Conservation (phyloP, 2,888 invertebrate genomes). For the Drosophila percnosoma region DNA sequence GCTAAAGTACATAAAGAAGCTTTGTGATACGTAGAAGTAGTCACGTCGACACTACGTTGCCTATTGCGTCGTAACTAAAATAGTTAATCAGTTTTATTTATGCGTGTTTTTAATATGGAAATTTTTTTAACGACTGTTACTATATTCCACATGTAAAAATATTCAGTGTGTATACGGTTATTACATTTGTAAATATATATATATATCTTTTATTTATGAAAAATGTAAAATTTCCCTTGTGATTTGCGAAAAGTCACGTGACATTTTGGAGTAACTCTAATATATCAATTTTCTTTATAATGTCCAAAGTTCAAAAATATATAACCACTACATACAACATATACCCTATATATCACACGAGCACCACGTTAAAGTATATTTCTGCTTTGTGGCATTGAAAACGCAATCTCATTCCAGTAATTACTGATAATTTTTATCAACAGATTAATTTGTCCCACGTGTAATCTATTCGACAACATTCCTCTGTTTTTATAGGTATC, state of each 20-base stretch:
- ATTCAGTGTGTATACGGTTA: background rate
- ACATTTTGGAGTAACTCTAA: background rate
- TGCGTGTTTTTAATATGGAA: constrained; percentile 7
- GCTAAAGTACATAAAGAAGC: constrained; percentile 49
- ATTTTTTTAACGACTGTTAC: constrained; percentile 2
- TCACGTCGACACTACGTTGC: constrained; percentile 44
- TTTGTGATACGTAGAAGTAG: constrained; percentile 50
- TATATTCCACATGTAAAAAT: background rate
- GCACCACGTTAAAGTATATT: background rate
- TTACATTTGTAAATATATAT: background rate
- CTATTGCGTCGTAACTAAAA: constrained; percentile 47
- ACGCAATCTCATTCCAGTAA: constrained; percentile 25
- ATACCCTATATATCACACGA: constrained; percentile 1
- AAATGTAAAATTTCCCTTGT: background rate
- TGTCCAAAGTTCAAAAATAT: background rate
- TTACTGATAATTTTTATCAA: constrained; percentile 47
- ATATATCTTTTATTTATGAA: accelerated
- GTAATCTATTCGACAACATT: constrained; percentile 11
- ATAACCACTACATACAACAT: background rate
- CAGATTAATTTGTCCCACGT: constrained; percentile 44
- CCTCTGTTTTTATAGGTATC: background rate
- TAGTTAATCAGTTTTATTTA: constrained; percentile 6
- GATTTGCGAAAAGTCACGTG: background rate
- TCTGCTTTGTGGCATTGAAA: constrained; percentile 38
- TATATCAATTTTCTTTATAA: background rate